Evolutionary conservation across 1,140 invertebrate species (phyloP).

Genomic region (Copidosoma floridanum): DNA sequence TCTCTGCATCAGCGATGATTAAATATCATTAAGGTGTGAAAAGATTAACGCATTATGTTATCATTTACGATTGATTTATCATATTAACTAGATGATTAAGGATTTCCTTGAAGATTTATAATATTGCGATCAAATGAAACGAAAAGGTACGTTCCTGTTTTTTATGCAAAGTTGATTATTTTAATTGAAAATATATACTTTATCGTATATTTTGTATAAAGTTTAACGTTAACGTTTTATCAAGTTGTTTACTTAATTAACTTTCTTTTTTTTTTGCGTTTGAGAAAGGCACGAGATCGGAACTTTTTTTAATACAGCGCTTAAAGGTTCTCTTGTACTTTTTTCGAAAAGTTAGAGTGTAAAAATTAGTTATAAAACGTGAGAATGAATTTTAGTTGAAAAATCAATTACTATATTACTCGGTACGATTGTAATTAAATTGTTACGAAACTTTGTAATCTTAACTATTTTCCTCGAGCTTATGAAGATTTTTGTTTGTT

Average conservation of each 20-base stretch:
- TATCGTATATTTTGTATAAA: constrained; percentile 22
- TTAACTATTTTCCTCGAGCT: constrained; percentile 10
- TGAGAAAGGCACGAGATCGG: constrained; percentile 12
- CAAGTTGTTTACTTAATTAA: constrained; percentile 13
- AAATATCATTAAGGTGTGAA: constrained; percentile 10
- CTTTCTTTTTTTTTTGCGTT: too few species aligned
- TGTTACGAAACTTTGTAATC: neutral
- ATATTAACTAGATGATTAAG: constrained; percentile 19
- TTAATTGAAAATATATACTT: constrained; percentile 26
- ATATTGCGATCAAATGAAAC: constrained; percentile 18
- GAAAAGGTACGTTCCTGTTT: constrained; percentile 23
- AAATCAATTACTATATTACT: constrained; percentile 1
- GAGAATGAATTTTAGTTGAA: too few species aligned
- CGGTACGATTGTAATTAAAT: constrained; percentile 5
- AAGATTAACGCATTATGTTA: constrained; percentile 18
- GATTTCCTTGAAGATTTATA: constrained; percentile 20
- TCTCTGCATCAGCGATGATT: constrained; percentile 5
- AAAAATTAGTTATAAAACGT: constrained; percentile 6
- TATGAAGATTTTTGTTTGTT: constrained; percentile 13
- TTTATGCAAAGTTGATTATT: constrained; percentile 14
- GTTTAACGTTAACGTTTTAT: constrained; percentile 25
- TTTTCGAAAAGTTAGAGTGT: constrained; percentile 6
- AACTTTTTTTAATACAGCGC: constrained; percentile 17
- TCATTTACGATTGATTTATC: constrained; percentile 16
- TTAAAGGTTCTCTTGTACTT: constrained; percentile 12